These are phyloP conservation scores for Corythoichthys haematopterus DNA, from an alignment of 2,113 vertebrate genomes.

Conservation along the genomic window DNA sequence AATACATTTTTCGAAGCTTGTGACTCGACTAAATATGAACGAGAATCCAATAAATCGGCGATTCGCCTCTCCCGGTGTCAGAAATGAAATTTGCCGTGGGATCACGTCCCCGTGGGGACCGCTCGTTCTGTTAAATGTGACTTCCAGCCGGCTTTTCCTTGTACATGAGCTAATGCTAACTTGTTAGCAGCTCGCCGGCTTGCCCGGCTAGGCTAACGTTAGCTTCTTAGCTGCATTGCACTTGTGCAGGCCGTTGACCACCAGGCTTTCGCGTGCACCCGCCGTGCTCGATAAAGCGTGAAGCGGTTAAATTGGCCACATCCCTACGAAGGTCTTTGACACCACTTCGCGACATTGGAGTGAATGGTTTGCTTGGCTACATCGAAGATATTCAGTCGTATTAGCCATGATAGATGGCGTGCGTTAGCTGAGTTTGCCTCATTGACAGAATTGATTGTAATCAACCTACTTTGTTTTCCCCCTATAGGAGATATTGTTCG, in stretches of 20 bases:
- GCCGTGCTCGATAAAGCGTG: slow-evolving; percentile 23
- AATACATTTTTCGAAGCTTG: slow-evolving; percentile 38
- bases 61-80: not conserved
- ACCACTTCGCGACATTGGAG: not conserved
- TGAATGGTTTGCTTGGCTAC: not conserved
- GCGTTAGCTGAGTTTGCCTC: slow-evolving; percentile 37
- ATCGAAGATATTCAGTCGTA: slow-evolving; percentile 3
- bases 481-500: slow-evolving; percentile 52
- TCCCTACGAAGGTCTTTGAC: not conserved
- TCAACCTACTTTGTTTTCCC: slow-evolving; percentile 49
- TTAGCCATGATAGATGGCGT: slow-evolving; percentile 15
- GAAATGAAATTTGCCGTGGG: not conserved
- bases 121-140: slow-evolving; percentile 36
- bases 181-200: slow-evolving; percentile 39
- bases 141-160: slow-evolving; percentile 66
- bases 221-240: slow-evolving; percentile 28
- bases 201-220: slow-evolving; percentile 25
- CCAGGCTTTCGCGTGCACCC: slow-evolving; percentile 21
- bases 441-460: slow-evolving; percentile 57
- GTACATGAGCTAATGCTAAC: slow-evolving; percentile 60
- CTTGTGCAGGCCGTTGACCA: slow-evolving; percentile 48
- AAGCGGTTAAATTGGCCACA: slow-evolving; percentile 12
- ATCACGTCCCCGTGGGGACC: not conserved
- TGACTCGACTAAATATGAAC: not conserved
- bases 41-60: rapidly evolving